Evolutionary conservation across 2,797 vertebrate species (phyloP).

Genomic region (Acrocephalus scirpaceus): DNA sequence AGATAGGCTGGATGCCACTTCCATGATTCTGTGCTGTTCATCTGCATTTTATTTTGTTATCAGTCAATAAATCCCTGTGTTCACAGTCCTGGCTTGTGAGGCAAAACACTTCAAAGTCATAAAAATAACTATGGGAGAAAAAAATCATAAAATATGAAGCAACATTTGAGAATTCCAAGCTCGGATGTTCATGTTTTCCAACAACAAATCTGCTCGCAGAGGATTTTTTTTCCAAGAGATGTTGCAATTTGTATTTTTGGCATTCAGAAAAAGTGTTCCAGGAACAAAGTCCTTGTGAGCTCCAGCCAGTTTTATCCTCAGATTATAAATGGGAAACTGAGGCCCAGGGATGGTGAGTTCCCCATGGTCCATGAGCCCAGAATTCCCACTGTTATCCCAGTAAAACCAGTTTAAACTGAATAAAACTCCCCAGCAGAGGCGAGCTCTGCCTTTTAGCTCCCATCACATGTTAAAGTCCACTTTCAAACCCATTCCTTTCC

Average conservation of each 20-base stretch:
- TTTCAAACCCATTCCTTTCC: neutral
- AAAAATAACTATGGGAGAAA: neutral
- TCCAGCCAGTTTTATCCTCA: neutral
- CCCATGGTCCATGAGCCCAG: neutral
- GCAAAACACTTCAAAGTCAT: neutral
- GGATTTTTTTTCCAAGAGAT: conserved; percentile 12
- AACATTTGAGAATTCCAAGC: neutral
- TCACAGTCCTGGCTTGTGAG: neutral
- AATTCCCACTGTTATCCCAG: neutral
- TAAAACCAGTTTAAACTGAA: neutral
- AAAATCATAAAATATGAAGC: neutral
- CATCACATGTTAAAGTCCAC: neutral
- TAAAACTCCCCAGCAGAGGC: neutral
- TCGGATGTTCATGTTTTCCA: neutral
- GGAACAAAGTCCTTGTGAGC: neutral
- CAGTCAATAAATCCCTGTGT: neutral
- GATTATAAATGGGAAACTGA: neutral
- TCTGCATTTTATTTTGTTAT: neutral
- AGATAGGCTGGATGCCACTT: neutral
- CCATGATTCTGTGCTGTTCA: neutral
- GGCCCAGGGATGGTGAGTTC: neutral
- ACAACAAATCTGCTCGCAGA: neutral
- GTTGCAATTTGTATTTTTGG: neutral
- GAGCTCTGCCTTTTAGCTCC: neutral
- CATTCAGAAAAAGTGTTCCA: neutral